These are phyloP conservation scores for Andrena cerasifolii DNA, from an alignment of 1,140 invertebrate species.

Conservation along the genomic window DNA sequence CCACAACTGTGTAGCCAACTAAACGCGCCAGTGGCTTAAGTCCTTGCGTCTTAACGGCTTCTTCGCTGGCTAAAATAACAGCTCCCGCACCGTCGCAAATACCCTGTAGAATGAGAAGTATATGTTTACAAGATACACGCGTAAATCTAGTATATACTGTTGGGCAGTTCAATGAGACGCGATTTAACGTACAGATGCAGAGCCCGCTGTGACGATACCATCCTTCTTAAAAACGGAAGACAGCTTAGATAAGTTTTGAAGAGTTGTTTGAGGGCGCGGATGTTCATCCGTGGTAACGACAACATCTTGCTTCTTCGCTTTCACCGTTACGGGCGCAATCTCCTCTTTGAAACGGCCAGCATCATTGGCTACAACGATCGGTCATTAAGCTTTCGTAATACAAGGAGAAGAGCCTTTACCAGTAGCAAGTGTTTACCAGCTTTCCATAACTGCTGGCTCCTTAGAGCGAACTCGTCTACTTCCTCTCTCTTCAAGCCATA, in stretches of 20 bases:
- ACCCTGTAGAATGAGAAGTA: conserved; percentile 85
- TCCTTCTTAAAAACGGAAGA: conserved; percentile 97
- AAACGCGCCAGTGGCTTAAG: conserved; percentile 91
- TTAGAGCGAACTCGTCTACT: conserved; percentile 93
- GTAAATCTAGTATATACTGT: neutral
- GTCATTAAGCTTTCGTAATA: no score
- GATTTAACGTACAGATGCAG: conserved; percentile 91
- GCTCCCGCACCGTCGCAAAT: conserved; percentile 98
- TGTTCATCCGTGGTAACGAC: conserved; percentile 95
- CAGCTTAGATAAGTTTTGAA: conserved; percentile 92
- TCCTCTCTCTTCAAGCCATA: conserved; percentile 94
- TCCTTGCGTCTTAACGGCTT: conserved; percentile 91
- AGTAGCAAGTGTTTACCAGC: conserved; percentile 81
- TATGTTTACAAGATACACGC: neutral
- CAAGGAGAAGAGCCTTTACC: no score
- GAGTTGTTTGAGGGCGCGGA: conserved; percentile 93
- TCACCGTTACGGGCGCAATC: conserved; percentile 93
- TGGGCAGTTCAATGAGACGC: conserved; percentile 10
- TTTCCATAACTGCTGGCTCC: conserved; percentile 93
- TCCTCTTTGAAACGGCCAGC: conserved; percentile 95
- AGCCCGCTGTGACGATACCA: conserved; percentile 97
- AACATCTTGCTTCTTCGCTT: conserved; percentile 91
- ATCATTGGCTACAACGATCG: conserved; percentile 94
- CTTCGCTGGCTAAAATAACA: conserved; percentile 95
- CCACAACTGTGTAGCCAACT: conserved; percentile 89